Conservation (phyloP, 2,888 invertebrate species). For the Nasonovia ribisnigri region DNA sequence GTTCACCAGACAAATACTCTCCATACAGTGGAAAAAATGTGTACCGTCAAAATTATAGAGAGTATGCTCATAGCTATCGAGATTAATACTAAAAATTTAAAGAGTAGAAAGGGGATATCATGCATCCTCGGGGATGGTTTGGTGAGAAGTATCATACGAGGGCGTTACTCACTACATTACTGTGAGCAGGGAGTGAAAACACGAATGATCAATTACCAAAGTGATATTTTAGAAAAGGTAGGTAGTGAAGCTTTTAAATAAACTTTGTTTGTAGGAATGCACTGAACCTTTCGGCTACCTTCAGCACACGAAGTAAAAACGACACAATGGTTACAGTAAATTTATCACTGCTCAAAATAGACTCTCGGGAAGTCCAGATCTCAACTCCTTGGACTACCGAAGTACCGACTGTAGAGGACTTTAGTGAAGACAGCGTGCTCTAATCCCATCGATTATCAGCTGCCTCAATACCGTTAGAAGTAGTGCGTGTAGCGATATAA, state of each 20-base stretch:
- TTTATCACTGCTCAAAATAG: not conserved
- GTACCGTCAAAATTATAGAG: conserved; percentile 66
- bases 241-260: conserved; percentile 66
- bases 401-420: no score
- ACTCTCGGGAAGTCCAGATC: not conserved
- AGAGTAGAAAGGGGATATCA: conserved; percentile 66
- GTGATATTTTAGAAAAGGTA: conserved; percentile 66
- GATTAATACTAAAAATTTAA: conserved; percentile 63
- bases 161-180: conserved; percentile 67
- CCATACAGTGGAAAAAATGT: conserved; percentile 61
- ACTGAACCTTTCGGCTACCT: conserved; percentile 65
- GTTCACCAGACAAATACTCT: not conserved
- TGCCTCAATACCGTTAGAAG: conserved; percentile 13
- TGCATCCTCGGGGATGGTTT: conserved; percentile 67
- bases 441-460: no score
- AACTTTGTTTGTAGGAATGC: conserved; percentile 61
- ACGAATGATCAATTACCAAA: conserved; percentile 46
- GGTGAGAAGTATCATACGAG: conserved; percentile 66
- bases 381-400: not conserved
- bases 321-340: not conserved
- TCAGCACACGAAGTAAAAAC: not conserved
- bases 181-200: conserved; percentile 67
- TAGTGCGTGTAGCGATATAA: not conserved
- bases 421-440: no score
- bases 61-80: conserved; percentile 64